Evolutionary conservation across 2,113 vertebrate genomes (phyloP).

Genomic region (Sylvilagus bachmani): DNA sequence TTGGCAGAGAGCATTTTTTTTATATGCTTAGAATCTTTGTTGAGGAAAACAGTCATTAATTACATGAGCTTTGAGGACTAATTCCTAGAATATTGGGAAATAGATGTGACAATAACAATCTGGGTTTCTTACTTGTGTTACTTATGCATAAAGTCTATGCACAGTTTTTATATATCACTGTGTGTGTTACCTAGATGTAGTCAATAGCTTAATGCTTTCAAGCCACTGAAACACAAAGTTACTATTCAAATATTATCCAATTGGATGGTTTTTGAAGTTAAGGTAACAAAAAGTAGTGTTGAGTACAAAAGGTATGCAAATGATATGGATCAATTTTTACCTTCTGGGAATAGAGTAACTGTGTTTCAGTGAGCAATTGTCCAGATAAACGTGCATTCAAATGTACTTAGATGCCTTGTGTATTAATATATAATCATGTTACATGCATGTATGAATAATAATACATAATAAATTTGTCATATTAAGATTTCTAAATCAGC

Average conservation of each 20-base stretch:
- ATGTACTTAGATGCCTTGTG: not conserved
- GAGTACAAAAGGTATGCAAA: constrained; percentile 3
- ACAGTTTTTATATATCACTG: not conserved
- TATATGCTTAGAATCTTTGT: not conserved
- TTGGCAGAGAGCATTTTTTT: not conserved
- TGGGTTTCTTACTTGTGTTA: constrained; percentile 43
- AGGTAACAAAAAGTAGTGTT: constrained; percentile 43
- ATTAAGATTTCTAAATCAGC: constrained; percentile 40
- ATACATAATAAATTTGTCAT: not conserved
- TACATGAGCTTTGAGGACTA: not conserved
- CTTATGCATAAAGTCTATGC: not conserved
- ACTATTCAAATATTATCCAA: not conserved
- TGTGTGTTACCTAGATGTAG: not conserved
- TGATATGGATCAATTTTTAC: not conserved
- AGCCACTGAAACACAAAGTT: not conserved
- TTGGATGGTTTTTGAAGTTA: constrained; percentile 51
- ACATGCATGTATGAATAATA: not conserved
- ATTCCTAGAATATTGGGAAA: not conserved
- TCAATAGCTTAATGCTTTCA: constrained; percentile 22
- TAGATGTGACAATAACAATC: not conserved
- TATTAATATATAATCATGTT: constrained; percentile 21
- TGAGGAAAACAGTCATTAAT: constrained; percentile 3
- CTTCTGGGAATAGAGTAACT: constrained; percentile 31
- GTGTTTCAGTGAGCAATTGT: constrained; percentile 19
- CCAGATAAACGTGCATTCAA: not conserved